Evolutionary conservation across 2,888 invertebrate genomes (phyloP), one percentile per base, ranked within the genome.

Genomic region (Lasioglossum malachurum): DNA sequence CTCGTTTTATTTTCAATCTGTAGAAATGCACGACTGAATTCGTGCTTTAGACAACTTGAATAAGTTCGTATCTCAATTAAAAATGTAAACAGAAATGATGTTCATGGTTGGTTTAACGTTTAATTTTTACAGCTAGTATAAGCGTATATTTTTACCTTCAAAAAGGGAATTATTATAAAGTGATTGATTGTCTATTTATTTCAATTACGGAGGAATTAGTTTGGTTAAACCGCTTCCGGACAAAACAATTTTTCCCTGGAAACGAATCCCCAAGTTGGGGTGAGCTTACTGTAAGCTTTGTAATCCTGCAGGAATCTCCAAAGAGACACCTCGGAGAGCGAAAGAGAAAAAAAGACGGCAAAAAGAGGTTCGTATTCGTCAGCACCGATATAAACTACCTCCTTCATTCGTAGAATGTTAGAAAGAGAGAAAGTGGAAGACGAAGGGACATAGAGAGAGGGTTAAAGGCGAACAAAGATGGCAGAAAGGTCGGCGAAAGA

Each of bases 231-330:
- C 16, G 67, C 75, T 80, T 38, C 74, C 35, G 60, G 73, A n/a
- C 49, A 44, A 38, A 76, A 81, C 80, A 57, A 35, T 78, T 84
- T 75, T 67, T 80, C 46, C 41, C 35, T 38, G 53, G 67, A 27
- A 76, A 76, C 35, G 60, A 78, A 76, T 76, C 76, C 44, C 75
- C 27, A 31, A 44, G 19, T 57, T 46, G 73, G 41, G 67, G 60
- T 67, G 83, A 84, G 81, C 75, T 74, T 38, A 80, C 74, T 79
- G 53, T 84, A 89, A 91, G 85, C 86, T 74, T 77, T 64, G 86
- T 91, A 92, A 92, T 93, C 90, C 83, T 84, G 82, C 49, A 86
- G 89, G 90, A 92, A 92, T 92, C 86, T 90, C 83, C 80, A 89
- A 90, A 89, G 87, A 86, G 89, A 83, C 87, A 77, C 69, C 78